Evolutionary conservation across 1,140 invertebrate genomes (phyloP).

Genomic region (Drosophila bocqueti): DNA sequence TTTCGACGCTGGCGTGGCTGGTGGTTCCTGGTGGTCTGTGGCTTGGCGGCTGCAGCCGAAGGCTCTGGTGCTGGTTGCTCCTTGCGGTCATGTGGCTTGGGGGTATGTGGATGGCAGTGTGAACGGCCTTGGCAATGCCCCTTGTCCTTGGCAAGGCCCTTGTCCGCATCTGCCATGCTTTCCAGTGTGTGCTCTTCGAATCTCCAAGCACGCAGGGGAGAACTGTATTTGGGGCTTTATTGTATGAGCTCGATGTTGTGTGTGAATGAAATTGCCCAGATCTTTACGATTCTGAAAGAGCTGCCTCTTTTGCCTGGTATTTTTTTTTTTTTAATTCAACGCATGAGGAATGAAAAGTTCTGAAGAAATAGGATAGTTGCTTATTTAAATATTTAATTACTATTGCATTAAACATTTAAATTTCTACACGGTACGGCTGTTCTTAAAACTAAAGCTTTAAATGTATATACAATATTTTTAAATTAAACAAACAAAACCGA

Average conservation of each 20-base stretch:
- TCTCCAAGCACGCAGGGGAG: conserved; percentile 2
- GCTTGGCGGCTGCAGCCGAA: no score
- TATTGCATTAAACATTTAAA: neutral
- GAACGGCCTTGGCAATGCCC: neutral
- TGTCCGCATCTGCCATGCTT: conserved; percentile 22
- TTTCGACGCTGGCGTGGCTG: neutral
- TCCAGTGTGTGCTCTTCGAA: conserved; percentile 1
- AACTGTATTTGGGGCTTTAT: conserved; percentile 5
- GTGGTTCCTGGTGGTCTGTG: neutral
- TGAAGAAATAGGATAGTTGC: neutral
- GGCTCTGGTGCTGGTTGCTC: neutral
- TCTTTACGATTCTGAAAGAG: neutral
- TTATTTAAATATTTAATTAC: neutral
- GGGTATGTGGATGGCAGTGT: neutral
- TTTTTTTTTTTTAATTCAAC: neutral
- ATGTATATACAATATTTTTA: neutral
- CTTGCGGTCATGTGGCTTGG: neutral
- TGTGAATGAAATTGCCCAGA: conserved; percentile 16
- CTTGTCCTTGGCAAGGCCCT: neutral
- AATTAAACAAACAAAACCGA: neutral
- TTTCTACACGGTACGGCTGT: neutral
- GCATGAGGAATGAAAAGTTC: neutral
- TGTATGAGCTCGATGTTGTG: conserved; percentile 6
- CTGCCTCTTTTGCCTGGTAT: neutral
- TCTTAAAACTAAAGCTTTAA: neutral